Base-by-base conservation (phyloP, 2,797 vertebrate species). In the Melanotaenia boesemani region DNA sequence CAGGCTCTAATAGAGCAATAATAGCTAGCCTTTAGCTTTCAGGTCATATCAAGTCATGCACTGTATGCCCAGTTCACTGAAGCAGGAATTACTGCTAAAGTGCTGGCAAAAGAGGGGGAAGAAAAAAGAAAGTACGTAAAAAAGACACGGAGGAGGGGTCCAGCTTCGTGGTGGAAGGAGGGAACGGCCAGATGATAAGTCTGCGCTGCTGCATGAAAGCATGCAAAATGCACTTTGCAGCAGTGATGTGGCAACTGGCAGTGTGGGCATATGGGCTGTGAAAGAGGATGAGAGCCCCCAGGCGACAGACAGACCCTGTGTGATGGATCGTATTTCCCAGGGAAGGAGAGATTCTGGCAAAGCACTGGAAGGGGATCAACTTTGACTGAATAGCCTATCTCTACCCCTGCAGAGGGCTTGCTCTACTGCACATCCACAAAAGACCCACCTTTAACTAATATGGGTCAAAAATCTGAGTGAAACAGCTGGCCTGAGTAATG, bases 11-110 rank as follows among this genome's bases (percentile, higher is more conserved):
- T 77, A 85, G 72, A n/a, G 71, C 79, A 85, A 84, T 83, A 91
- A 91, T 82, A 90, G 86, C 81, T 90, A 10, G 22, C 88, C 92
- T 89, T 86, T 88, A 92, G 94, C 94, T 91, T 95, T 93, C 93
- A 92, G 84, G 92, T 94, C 91, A 67, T 80, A 90, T 88, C 87
- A 84, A 91, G 92, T 81, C 93, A 88, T 86, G 56, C 85, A 79
- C 58, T 3, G 75, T 74, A 69, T 84, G 0, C 76, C 5, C 71
- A 90, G 92, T 83, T 91, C 91, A 84, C 88, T 60, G 85, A 89
- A 93, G 95, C 93, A 84, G 91, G 91, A 86, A 91, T 92, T 87
- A 89, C 91, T 86, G 89, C 84, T 90, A 91, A 91, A 95, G 93
- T 92, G 94, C 94, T 91, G 90, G 92, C 64, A 72, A 87, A 71